Percentiles rank a stretch among this genome's conserved stretches.
phyloP scores from a whole-genome alignment of 2,888 invertebrate genomes.

The Imbricaverruca yamaguchii region DNA sequence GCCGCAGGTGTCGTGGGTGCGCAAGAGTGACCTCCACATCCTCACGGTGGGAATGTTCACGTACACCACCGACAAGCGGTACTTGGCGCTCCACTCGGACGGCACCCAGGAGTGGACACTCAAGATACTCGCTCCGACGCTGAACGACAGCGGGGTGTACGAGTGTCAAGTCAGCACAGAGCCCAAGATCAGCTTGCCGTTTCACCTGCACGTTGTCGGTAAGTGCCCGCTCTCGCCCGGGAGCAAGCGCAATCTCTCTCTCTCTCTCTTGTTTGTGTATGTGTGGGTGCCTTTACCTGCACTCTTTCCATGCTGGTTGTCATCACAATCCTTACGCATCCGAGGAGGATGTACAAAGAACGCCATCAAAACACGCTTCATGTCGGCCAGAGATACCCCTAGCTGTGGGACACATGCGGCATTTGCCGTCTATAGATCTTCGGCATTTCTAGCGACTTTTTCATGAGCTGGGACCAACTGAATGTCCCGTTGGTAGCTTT shows the following conservation, averaged over 20 bases:
- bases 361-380: too few relatives aligned
- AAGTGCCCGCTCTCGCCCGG: conserved; percentile 44
- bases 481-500: too few relatives aligned
- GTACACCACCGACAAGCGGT: conserved; percentile 64
- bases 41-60: conserved; percentile 62
- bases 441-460: too few relatives aligned
- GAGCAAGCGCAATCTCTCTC: background rate
- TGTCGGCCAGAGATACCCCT: too few relatives aligned
- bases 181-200: conserved; percentile 66
- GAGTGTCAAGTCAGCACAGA: conserved; percentile 73
- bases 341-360: too few relatives aligned
- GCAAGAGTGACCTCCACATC: conserved; percentile 71
- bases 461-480: too few relatives aligned
- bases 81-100: conserved; percentile 59
- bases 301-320: too few relatives aligned
- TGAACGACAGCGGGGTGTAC: conserved; percentile 59
- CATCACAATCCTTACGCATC: too few relatives aligned
- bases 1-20: conserved; percentile 77
- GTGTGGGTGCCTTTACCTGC: background rate
- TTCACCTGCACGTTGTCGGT: conserved; percentile 67
- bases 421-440: too few relatives aligned
- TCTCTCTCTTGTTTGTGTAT: background rate
- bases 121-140: conserved; percentile 59
- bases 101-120: conserved; percentile 64
- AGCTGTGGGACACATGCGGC: too few relatives aligned